Conservation (phyloP, 2,113 vertebrate genomes). For the Pleuronectes platessa region DNA sequence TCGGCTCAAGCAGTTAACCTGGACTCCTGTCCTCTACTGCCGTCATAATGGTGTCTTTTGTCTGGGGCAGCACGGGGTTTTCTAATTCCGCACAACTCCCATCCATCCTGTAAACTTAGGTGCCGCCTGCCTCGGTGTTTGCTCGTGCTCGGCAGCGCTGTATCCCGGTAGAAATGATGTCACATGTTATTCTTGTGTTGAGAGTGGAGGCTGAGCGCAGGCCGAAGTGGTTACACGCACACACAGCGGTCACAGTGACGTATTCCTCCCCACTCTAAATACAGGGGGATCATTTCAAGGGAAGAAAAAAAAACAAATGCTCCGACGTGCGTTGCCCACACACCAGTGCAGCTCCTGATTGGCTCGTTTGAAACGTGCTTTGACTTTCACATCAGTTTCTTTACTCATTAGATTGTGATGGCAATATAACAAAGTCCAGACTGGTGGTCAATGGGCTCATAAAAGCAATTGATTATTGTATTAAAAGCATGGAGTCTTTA, state of each 20-base stretch:
- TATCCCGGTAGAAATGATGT: slow-evolving; percentile 64
- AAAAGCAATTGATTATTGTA: slow-evolving; percentile 26
- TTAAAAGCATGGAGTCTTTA: slow-evolving; percentile 19
- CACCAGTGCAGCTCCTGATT: slow-evolving; percentile 5
- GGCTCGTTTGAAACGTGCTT: slow-evolving; percentile 24
- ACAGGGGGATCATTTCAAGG: slow-evolving; percentile 49
- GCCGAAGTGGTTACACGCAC: slow-evolving; percentile 57
- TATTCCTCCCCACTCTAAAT: slow-evolving; percentile 61
- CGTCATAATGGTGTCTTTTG: background rate
- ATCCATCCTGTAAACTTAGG: slow-evolving; percentile 17
- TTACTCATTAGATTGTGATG: background rate
- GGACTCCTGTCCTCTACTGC: background rate
- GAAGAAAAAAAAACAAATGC: slow-evolving; percentile 32
- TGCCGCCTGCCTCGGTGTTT: slow-evolving; percentile 10
- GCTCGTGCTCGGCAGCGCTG: background rate
- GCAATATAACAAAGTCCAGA: slow-evolving; percentile 7
- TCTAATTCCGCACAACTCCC: slow-evolving; percentile 10
- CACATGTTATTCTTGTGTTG: slow-evolving; percentile 72
- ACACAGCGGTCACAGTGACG: slow-evolving; percentile 50
- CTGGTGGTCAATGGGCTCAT: background rate
- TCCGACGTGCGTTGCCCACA: slow-evolving; percentile 13
- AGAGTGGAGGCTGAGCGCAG: slow-evolving; percentile 39
- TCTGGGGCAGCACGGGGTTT: slow-evolving; percentile 16
- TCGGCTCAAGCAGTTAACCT: background rate
- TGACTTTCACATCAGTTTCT: background rate